A percentile compares a stretch with the other conserved stretches of the same genome.
phyloP scores from a whole-genome alignment of 2,113 vertebrate species.

The Promerops cafer region DNA sequence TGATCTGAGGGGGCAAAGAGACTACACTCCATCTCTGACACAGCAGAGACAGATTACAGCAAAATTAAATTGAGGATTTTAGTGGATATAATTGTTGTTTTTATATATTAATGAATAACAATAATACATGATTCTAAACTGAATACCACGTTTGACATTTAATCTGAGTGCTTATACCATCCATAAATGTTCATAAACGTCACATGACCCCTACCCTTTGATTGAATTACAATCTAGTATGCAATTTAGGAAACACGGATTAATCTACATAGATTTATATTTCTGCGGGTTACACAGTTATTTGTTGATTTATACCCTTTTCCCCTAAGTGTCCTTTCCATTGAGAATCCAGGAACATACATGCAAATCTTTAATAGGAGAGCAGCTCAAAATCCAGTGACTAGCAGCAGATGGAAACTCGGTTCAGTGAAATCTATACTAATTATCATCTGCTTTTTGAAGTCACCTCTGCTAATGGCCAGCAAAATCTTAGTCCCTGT shows the following conservation, averaged over 20 bases:
- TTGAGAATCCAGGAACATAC: slow-evolving; percentile 22
- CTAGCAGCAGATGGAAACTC: slow-evolving; percentile 23
- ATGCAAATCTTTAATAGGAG: slow-evolving; percentile 12
- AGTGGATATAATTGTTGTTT: slow-evolving; percentile 64
- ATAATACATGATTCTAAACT: slow-evolving; percentile 60
- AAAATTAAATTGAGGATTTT: slow-evolving; percentile 67
- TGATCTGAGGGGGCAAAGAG: slow-evolving; percentile 37
- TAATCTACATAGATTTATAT: slow-evolving; percentile 70
- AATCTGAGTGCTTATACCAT: slow-evolving; percentile 61
- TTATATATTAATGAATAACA: slow-evolving; percentile 69
- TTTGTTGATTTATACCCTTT: slow-evolving; percentile 61
- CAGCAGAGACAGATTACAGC: slow-evolving; percentile 58
- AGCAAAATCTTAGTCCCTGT: slow-evolving; percentile 42
- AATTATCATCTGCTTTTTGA: slow-evolving; percentile 52
- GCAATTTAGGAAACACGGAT: slow-evolving; percentile 61
- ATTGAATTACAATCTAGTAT: slow-evolving; percentile 66
- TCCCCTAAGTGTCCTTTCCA: slow-evolving; percentile 18
- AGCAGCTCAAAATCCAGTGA: slow-evolving; percentile 1
- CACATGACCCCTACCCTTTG: slow-evolving; percentile 51
- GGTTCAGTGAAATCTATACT: slow-evolving; percentile 16
- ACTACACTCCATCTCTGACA: slow-evolving; percentile 35
- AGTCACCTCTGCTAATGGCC: slow-evolving; percentile 45
- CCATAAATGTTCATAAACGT: slow-evolving; percentile 69
- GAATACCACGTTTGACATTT: slow-evolving; percentile 68
- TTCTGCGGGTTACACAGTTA: slow-evolving; percentile 63